These are phyloP conservation scores for Odontocerum albicorne DNA, from an alignment of 2,888 invertebrate genomes.

Conservation along the genomic window DNA sequence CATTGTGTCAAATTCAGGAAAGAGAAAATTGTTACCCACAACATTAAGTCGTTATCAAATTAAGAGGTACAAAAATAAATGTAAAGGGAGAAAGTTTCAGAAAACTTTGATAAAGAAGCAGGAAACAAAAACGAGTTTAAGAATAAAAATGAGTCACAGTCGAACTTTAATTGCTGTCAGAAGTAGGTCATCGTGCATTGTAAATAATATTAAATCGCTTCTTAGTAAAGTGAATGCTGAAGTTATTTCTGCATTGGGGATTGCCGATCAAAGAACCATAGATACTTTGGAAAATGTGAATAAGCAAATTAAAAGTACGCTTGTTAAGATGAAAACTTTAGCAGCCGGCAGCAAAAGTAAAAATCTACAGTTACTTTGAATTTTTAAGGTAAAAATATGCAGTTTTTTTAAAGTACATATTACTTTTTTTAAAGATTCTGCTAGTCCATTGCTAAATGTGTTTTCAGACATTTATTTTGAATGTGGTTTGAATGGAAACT, in stretches of 20 bases:
- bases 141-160: conserved; percentile 15
- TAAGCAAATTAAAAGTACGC: conserved; percentile 6
- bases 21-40: too few species aligned
- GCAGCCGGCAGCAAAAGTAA: conserved; percentile 13
- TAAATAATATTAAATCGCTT: conserved; percentile 8
- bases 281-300: conserved; percentile 11
- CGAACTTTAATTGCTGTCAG: background rate
- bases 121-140: conserved; percentile 11
- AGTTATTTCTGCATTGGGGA: conserved; percentile 8
- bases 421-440: too few species aligned
- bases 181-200: conserved; percentile 2
- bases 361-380: background rate
- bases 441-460: too few species aligned
- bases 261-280: conserved; percentile 8
- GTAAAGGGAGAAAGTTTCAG: background rate
- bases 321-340: conserved; percentile 19
- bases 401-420: too few species aligned
- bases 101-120: background rate
- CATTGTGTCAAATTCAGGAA: too few species aligned
- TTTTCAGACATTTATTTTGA: too few species aligned
- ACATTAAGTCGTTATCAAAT: too few species aligned
- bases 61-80: too few species aligned
- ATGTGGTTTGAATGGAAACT: too few species aligned
- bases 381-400: too few species aligned
- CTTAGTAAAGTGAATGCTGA: conserved; percentile 15